Evolutionary conservation across 2,113 vertebrate genomes (phyloP).

Genomic region (Oreocharis arfaki): DNA sequence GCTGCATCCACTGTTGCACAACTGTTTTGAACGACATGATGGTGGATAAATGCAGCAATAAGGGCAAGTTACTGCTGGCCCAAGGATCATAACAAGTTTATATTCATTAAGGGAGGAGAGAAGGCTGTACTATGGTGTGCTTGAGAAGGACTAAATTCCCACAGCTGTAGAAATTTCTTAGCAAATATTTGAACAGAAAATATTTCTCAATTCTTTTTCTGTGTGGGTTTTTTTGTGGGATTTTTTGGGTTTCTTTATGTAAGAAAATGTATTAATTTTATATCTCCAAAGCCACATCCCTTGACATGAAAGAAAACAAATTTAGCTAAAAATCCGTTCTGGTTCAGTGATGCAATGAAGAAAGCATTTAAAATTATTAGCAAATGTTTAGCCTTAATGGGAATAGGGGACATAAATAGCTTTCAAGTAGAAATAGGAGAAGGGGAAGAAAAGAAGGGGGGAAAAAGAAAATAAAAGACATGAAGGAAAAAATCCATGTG

Average conservation of each 20-base stretch:
- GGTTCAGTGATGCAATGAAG: not conserved
- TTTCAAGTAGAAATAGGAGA: not conserved
- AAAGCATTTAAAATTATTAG: not conserved
- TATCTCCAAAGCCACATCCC: not conserved
- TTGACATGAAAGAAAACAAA: not conserved
- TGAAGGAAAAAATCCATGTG: not conserved
- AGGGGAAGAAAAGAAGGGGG: rapidly evolving
- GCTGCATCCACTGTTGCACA: not conserved
- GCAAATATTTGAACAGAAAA: not conserved
- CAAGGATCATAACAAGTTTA: not conserved
- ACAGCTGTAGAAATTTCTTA: not conserved
- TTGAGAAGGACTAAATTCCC: not conserved
- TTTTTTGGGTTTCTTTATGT: not conserved
- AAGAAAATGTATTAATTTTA: not conserved
- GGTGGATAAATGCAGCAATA: not conserved
- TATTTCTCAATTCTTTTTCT: not conserved
- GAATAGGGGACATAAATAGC: not conserved
- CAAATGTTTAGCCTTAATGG: not conserved
- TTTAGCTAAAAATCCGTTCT: not conserved
- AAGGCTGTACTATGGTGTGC: not conserved
- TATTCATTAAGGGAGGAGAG: not conserved
- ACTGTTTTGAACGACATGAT: not conserved
- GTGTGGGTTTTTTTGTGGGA: not conserved
- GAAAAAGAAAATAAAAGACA: not conserved
- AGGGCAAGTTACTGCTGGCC: not conserved